These are phyloP conservation scores for Microctenopoma stevenorrisi DNA, from an alignment of 2,797 vertebrate genomes.

Conservation along the genomic window DNA sequence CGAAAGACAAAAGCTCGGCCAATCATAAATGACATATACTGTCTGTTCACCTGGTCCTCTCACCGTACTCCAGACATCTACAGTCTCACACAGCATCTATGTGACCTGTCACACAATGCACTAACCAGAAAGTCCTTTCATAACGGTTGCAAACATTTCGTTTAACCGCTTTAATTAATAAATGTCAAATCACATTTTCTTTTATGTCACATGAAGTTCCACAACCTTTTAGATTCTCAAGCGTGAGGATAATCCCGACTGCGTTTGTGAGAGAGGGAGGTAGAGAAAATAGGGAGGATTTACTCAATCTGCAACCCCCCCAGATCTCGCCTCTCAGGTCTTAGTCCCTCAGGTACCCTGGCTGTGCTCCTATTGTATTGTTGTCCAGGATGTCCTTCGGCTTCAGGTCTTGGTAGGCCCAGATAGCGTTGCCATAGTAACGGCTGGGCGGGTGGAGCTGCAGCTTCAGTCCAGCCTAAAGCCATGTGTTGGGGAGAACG, in stretches of 20 bases:
- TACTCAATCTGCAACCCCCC: constrained; percentile 66
- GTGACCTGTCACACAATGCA: neutral
- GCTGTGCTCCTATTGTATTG: constrained; percentile 84
- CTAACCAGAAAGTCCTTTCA: constrained; percentile 6
- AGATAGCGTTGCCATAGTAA: constrained; percentile 86
- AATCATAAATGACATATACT: constrained; percentile 14
- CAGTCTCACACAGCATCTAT: constrained; percentile 2
- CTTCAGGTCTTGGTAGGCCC: constrained; percentile 86
- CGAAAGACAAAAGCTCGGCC: constrained; percentile 22
- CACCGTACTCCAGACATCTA: neutral
- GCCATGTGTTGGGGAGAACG: constrained; percentile 74
- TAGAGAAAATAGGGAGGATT: constrained; percentile 69
- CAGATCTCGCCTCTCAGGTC: constrained; percentile 77
- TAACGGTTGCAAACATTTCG: neutral
- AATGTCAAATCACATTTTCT: constrained; percentile 10
- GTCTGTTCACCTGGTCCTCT: constrained; percentile 5
- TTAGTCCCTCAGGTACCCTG: constrained; percentile 82
- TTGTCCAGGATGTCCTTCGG: constrained; percentile 87
- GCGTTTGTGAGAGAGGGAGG: constrained; percentile 62
- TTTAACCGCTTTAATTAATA: constrained; percentile 13
- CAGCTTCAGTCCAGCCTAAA: constrained; percentile 77
- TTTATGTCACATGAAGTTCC: constrained; percentile 46
- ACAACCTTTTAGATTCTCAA: constrained; percentile 42
- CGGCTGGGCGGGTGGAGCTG: constrained; percentile 79
- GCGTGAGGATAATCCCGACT: constrained; percentile 64